Base-by-base conservation (phyloP, 2,888 invertebrate genomes). In the Lochmaea crataegi region DNA sequence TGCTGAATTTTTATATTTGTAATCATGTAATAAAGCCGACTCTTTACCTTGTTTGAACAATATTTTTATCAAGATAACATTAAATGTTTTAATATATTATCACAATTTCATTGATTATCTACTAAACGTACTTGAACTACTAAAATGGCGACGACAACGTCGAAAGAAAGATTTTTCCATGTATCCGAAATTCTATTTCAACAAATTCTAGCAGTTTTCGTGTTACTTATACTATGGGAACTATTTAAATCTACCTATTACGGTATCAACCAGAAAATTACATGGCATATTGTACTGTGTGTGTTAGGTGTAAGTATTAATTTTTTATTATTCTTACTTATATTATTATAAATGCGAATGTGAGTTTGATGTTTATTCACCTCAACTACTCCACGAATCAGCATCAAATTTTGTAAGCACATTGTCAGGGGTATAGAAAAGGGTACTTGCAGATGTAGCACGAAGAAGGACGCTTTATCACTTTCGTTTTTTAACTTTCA, bases 291-390 rank as follows among this genome's bases (percentile, higher is more conserved):
- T 53, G 78, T 83, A 72, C 74, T 84, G 12, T 78, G 78, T 68
- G 83, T 83, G 12, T 56, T 82, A 18, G 84, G 84, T 69, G 84
- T 84, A 78, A 84, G 84, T 82, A 72, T 32, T 71, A n/a, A 58
- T 18, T 42, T n/a, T 67, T 65, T 38, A 38, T 26, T 66, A 53
- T 38, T 38, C 32, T 9, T 7, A 60, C 2, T 14, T 11, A 7
- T 60, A 22, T 9, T 14, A n/a, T n/a, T 12, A 60, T 12, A 57
- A n/a, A n/a, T n/a, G n/a, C n/a, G n/a, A n/a, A n/a, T n/a, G n/a
- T n/a, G n/a, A 22, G 10, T 42, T 16, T 45, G 4, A 32, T 32
- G 32, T 32, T 32, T 6, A 32, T 32, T 6, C 32, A 32, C 32
- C 32, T 32, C 6, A 32, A 32, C 32, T 32, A 32, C 32, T 32